Conservation (phyloP, 2,888 invertebrate species). For the Micoletzkya japonica region DNA sequence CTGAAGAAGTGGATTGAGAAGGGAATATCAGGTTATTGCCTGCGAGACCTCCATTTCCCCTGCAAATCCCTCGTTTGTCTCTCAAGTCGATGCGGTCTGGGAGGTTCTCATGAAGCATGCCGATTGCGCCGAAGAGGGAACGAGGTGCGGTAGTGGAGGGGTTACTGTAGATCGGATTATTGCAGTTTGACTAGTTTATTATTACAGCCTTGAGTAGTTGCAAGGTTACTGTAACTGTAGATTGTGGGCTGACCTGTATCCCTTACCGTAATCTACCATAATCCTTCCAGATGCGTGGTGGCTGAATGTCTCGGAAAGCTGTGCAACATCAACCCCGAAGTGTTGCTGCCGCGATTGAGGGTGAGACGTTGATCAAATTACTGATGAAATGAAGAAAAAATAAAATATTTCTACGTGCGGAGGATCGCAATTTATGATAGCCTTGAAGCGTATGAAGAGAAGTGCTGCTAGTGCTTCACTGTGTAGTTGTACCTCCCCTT, state of each 20-base stretch:
- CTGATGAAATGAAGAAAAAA: background rate
- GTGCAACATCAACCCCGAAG: slow-evolving; percentile 86
- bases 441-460: no score
- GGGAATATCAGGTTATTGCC: slow-evolving; percentile 32
- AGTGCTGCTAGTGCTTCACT: background rate
- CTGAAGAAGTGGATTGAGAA: background rate
- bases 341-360: slow-evolving; percentile 83
- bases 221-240: background rate
- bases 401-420: background rate
- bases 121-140: slow-evolving; percentile 95
- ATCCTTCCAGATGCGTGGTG: slow-evolving; percentile 81
- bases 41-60: slow-evolving; percentile 33
- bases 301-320: slow-evolving; percentile 92
- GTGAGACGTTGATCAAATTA: slow-evolving; percentile 68
- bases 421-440: background rate
- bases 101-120: slow-evolving; percentile 86
- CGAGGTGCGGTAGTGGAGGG: slow-evolving; percentile 64
- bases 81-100: slow-evolving; percentile 55
- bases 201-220: no score
- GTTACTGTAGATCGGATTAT: background rate
- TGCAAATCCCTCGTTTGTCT: background rate
- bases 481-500: no score
- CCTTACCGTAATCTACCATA: background rate
- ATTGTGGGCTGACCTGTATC: background rate
- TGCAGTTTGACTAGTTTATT: no score